phyloP scores from a whole-genome alignment of 2,797 vertebrate species.

The Cossypha niveicapilla region DNA sequence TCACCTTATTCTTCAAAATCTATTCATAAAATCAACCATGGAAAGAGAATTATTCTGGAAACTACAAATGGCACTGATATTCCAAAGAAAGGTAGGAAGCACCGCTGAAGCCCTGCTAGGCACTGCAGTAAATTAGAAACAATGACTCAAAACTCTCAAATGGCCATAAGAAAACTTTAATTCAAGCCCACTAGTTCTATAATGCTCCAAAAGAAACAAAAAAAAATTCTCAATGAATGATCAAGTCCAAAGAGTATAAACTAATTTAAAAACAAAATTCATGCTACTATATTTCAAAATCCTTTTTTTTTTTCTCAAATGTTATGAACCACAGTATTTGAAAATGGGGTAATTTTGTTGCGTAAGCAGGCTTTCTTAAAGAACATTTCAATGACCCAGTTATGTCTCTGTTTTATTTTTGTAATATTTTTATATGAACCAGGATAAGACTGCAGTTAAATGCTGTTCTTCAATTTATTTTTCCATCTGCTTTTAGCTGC shows the following conservation, averaged over 20 bases:
- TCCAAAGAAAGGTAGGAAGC: not conserved
- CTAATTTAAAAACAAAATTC: constrained; percentile 37
- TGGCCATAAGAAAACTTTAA: not conserved
- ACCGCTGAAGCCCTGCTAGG: not conserved
- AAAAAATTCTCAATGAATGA: constrained; percentile 48
- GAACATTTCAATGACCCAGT: constrained; percentile 70
- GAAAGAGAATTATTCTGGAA: not conserved
- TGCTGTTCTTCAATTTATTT: constrained; percentile 64
- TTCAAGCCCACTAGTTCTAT: not conserved
- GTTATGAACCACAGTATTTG: constrained; percentile 18
- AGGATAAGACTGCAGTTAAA: constrained; percentile 64
- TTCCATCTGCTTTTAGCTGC: constrained; percentile 61
- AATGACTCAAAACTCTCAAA: constrained; percentile 15
- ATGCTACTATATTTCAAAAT: constrained; percentile 28
- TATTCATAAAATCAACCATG: not conserved
- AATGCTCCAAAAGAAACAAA: constrained; percentile 9
- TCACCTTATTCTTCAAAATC: not conserved
- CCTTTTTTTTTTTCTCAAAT: not conserved
- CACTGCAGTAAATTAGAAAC: not conserved
- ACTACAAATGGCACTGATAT: not conserved
- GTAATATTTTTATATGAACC: constrained; percentile 69
- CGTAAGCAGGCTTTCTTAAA: constrained; percentile 56
- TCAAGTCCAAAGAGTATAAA: not conserved
- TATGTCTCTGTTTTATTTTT: constrained; percentile 73
- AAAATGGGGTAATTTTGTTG: constrained; percentile 44